A percentile compares a stretch with the other conserved stretches of the same genome.
Evolutionary conservation across 2,888 invertebrate genomes (phyloP).

Genomic region (Dicyrtomina minuta): DNA sequence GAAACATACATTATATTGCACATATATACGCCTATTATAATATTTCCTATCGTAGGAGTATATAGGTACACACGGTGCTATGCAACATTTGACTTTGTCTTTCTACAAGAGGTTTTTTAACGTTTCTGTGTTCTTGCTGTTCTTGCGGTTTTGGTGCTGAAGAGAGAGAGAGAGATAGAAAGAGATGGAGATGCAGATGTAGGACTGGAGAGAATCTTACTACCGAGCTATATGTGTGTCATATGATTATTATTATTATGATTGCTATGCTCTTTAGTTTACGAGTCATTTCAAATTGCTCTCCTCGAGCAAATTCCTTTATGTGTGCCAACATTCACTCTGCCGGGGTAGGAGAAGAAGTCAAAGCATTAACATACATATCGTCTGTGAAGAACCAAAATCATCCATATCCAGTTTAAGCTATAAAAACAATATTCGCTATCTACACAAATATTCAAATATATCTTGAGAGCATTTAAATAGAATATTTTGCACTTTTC

Average conservation of each 20-base stretch:
- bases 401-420: too few species aligned
- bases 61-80: not conserved
- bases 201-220: not conserved
- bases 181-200: not conserved
- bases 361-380: too few species aligned
- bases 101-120: too few species aligned
- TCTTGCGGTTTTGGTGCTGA: too few species aligned
- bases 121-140: too few species aligned
- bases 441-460: too few species aligned
- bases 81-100: not conserved
- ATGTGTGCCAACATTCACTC: slow-evolving; percentile 13
- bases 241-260: slow-evolving; percentile 26
- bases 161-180: too few species aligned
- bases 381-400: too few species aligned
- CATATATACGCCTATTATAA: slow-evolving; percentile 12
- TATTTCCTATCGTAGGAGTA: too few species aligned
- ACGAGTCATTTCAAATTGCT: not conserved
- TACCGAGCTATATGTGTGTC: slow-evolving; percentile 11
- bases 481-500: too few species aligned
- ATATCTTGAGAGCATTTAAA: too few species aligned
- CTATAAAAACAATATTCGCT: too few species aligned
- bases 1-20: slow-evolving; percentile 12
- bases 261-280: slow-evolving; percentile 18
- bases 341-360: not conserved
- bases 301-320: slow-evolving; percentile 24